Evolutionary conservation across 1,140 invertebrate species (phyloP), one percentile per base, ranked within the genome.

Genomic region (Neocloeon triangulifer): DNA sequence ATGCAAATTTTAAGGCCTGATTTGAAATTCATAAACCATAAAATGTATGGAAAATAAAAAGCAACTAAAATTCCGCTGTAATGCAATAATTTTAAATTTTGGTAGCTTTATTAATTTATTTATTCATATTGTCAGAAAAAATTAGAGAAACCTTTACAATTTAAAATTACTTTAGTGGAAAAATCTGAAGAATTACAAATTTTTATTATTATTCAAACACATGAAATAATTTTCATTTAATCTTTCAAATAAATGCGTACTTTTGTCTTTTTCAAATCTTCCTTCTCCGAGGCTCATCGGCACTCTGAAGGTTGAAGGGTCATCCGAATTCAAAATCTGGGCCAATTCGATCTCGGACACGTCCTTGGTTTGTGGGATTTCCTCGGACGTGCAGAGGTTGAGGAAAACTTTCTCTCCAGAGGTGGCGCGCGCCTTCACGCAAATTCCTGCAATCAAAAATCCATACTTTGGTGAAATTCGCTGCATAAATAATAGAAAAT

Each of bases 281-380:
- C 73, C 63, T 46, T 73, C 68, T 1, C 80, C 82, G 39, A 91
- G 73, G 46, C 80, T 85, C 73, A 91, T 79, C 2, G 85, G 84
- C 25, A 91, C 66, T 30, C 72, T 56, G 48, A 71, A 89, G 25
- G 60, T 61, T 4, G 64, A 63, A 0, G 69, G 61, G 33, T 72
- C 65, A 31, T 81, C 69, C 2, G 73, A 70, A 34, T 69, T 63
- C 13, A 84, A 43, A 27, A 81, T 62, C 30, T 67, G 54, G 30
- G 71, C 46, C 1, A 91, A 52, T 45, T 82, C 63, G 38, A 68
- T 60, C 49, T 84, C 77, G 4, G 66, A 66, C 21, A 88, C 68
- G 41, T 89, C 76, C 45, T 72, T 61, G 2, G 85, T 80, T 32
- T 68, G 52, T 19, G 77, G 79, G 35, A 91, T 73, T 29, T 68